Evolutionary conservation across 1,140 invertebrate species (phyloP), one percentile per base, ranked within the genome.

Genomic region (Melanaphis sacchari): DNA sequence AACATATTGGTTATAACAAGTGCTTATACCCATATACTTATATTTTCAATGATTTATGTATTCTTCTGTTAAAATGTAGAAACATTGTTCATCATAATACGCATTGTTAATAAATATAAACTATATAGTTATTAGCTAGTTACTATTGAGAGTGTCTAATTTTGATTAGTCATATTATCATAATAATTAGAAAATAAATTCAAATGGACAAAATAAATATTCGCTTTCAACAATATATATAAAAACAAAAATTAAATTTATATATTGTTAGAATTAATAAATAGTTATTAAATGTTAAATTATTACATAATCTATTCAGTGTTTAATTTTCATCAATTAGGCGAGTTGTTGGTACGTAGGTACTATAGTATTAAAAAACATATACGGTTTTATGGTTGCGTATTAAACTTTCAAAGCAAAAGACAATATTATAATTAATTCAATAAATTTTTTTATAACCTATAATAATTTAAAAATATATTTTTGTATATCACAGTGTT

Each of bases 11-110:
- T 87, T 87, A 87, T 87, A 18, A 87, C 41, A 87, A 87, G 85
- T 87, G n/a, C 15, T 46, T 85, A 24, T 46, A 87, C 24, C 31
- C 22, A 46, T 36, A 46, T n/a, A 49, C 43, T 87, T 87, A 40
- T 84, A 24, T 84, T 46, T 87, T 36, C 15, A 36, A 46, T 87
- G 85, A 87, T 87, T 87, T 87, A 87, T 87, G 85, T 87, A 87
- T 87, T 43, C 85, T 87, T 87, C 85, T 87, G 85, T 87, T 87
- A 49, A 41, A 11, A 84, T 84, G 41, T 84, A 9, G 40, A 84
- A 84, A 87, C 43, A 36, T 87, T 87, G 31, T 87, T 2, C 4
- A 87, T 49, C 36, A n/a, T 87, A 46, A 2, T 40, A 40, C 21
- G 84, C 24, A 85, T 43, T 31, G 59, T 76, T 76, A 31, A 41